Evolutionary conservation across 1,140 invertebrate species (phyloP), one percentile per base, ranked within the genome.

Genomic region (Lordiphosa collinella): DNA sequence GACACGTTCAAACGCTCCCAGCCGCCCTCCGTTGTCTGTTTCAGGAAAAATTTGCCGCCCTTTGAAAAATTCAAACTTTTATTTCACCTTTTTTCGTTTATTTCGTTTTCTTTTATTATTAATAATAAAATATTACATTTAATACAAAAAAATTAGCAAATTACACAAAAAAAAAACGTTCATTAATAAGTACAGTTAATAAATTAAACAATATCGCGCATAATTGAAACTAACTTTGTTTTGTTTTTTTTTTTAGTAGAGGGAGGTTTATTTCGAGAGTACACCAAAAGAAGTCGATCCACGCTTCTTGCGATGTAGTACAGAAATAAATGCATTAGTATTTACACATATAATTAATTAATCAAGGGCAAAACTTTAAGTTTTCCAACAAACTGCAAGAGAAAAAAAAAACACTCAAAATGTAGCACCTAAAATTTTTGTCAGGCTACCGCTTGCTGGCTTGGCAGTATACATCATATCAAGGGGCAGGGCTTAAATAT

Each of bases 281-380:
- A 84, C 78, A 82, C 78, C 70, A 56, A 54, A 78, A 82, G 73
- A 84, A 82, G 64, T 49, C 58, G 35, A 11, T 58, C 5, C 36
- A 41, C 32, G 56, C 72, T 84, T 84, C 78, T 82, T 50, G 46
- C 68, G 75, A 59, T 82, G 78, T 82, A 82, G 68, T 78, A 53
- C 60, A 63, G 78, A 82, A 82, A 82, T 84, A 82, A 73, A 84
- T 84, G 78, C 78, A 78, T 37, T 82, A 82, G 78, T 82, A 84
- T 82, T 37, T 82, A 84, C 78, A 82, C 72, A 84, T 56, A 82
- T 62, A 60, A 51, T 55, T 55, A 56, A 41, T 44, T 64, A 48
- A 41, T 55, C 22, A 51, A 52, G 65, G 55, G 40, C 78, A 64
- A 64, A 82, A 82, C 78, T 82, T 82, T 72, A 38, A 82, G 78